These are phyloP conservation scores for Cricetomys ansorgei DNA, from an alignment of 2,113 vertebrate genomes.

Conservation along the genomic window DNA sequence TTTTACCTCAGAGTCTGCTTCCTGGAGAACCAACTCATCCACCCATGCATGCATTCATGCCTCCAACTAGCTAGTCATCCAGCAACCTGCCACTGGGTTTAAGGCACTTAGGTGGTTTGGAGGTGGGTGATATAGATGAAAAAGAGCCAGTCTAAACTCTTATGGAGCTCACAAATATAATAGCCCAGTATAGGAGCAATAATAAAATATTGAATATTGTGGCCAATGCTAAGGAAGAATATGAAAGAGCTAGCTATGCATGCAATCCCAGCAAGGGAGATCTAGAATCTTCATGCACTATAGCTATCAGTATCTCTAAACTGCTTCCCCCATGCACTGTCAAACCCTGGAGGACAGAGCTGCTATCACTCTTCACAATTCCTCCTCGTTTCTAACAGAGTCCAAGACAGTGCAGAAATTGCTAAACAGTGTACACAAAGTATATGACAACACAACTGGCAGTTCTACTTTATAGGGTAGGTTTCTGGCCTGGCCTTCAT, in stretches of 20 bases:
- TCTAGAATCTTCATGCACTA: background rate
- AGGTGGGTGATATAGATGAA: background rate
- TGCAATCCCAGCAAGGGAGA: background rate
- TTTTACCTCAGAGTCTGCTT: background rate
- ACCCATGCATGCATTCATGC: too few relatives aligned
- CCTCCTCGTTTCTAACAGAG: background rate
- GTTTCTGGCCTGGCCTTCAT: background rate
- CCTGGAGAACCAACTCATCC: background rate
- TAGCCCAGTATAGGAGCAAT: background rate
- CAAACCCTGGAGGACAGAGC: background rate
- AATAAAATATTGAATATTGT: background rate
- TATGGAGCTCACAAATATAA: background rate
- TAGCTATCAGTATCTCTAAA: background rate
- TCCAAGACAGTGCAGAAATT: background rate
- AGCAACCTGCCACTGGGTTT: background rate
- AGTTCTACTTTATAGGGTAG: background rate
- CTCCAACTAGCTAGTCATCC: background rate
- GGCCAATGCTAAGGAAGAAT: background rate
- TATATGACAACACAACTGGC: background rate
- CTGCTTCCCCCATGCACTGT: background rate
- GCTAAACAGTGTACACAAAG: background rate
- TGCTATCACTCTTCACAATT: background rate
- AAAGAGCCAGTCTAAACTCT: background rate
- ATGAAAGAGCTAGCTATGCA: background rate
- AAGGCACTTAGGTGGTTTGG: background rate